Conservation (phyloP, 1,140 invertebrate species). For the Ostrea denselamellosa region DNA sequence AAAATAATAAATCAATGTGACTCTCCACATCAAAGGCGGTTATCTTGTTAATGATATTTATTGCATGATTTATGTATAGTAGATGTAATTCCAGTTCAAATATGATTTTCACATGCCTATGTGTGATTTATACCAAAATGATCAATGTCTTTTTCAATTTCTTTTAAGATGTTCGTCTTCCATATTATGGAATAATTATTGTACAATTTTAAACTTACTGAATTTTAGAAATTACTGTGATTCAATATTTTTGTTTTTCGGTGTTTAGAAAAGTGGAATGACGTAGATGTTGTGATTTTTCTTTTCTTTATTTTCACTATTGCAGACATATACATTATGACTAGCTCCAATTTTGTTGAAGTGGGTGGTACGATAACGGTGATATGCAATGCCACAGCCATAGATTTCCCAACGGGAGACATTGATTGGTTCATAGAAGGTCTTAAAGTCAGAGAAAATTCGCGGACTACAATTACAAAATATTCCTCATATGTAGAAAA, state of each 20-base stretch:
- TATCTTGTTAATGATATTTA: neutral
- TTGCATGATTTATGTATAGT: neutral
- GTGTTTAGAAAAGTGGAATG: slow-evolving; percentile 9
- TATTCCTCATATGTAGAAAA: slow-evolving; percentile 57
- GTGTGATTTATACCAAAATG: too few relatives aligned
- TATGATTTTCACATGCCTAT: too few relatives aligned
- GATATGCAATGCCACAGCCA: slow-evolving; percentile 45
- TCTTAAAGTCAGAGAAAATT: slow-evolving; percentile 56
- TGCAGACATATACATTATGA: slow-evolving; percentile 41
- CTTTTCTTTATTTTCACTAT: slow-evolving; percentile 4
- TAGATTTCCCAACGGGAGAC: slow-evolving; percentile 44
- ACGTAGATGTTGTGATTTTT: slow-evolving; percentile 29
- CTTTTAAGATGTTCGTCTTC: too few relatives aligned
- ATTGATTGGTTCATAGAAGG: slow-evolving; percentile 51
- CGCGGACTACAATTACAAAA: slow-evolving; percentile 59
- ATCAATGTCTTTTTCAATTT: neutral
- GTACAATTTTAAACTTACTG: too few relatives aligned
- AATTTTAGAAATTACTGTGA: too few relatives aligned
- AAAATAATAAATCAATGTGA: neutral
- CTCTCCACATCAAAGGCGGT: neutral
- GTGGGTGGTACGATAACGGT: slow-evolving; percentile 44
- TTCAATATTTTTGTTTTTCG: neutral
- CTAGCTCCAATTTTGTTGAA: slow-evolving; percentile 43
- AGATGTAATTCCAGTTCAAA: neutral
- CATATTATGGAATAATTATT: too few relatives aligned